Base-by-base conservation (phyloP, 2,797 vertebrate species). In the Tapirus indicus region DNA sequence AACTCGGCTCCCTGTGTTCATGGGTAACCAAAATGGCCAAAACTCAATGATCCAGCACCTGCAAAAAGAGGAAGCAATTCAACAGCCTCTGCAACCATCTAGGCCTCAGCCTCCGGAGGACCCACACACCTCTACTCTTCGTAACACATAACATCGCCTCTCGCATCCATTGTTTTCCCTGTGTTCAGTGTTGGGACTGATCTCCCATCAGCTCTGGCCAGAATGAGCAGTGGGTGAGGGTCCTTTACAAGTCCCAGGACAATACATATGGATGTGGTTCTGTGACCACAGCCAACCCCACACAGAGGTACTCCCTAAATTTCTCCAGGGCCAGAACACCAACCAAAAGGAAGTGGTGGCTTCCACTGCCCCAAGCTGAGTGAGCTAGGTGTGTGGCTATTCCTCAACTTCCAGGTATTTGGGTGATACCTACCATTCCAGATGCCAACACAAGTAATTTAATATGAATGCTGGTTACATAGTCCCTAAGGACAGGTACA, bases 361-460 rank as follows among this genome's bases (percentile, higher is more conserved):
- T 79, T 71, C 88, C 58, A 69, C 2, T 60, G 83, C 58, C 52
- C 60, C 58, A 72, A 52, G 77, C 7, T 77, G 60, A 56, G 11
- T 27, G 35, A 84, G n/a, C 12, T 49, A 68, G 38, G 8, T 49
- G 38, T 91, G 47, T 32, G 35, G 60, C 44, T 32, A 44, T 41
- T 62, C 47, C 72, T 88, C 66, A 92, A 47, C 83, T 94, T 62
- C 75, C 17, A 95, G 86, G 47, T 71, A 91, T 87, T 12, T 71
- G 47, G 86, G 62, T 58, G 64, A 93, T 86, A 82, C 12, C 66
- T 74, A 54, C 58, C 74, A 91, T 94, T 72, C 54, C 74, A 75
- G 83, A 18, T 80, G 47, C 17, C 35, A 72, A 49, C n/a, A 87
- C 38, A 75, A 38, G n/a, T 74, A 79, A 95, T 32, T 88, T 58